These are phyloP conservation scores for Peucedramus taeniatus DNA, from an alignment of 2,113 vertebrate species.

Conservation along the genomic window DNA sequence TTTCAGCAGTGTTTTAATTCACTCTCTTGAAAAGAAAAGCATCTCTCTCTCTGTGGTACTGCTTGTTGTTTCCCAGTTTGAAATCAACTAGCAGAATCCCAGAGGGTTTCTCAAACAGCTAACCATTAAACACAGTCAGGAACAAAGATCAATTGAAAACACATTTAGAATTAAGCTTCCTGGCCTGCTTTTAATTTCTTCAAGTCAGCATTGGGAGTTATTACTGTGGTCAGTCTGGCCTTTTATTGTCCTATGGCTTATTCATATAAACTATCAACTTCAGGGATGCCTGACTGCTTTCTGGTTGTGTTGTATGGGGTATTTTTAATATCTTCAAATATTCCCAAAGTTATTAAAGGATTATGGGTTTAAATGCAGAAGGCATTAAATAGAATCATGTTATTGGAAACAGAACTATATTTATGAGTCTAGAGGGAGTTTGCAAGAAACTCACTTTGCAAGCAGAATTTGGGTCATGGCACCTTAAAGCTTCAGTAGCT, in stretches of 20 bases:
- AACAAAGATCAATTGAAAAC: slow-evolving; percentile 51
- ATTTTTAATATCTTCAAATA: background rate
- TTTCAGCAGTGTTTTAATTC: background rate
- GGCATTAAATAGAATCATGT: background rate
- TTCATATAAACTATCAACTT: background rate
- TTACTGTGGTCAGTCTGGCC: background rate
- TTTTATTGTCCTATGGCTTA: background rate
- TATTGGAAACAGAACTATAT: background rate
- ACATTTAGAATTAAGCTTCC: slow-evolving; percentile 44
- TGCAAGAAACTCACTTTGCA: background rate
- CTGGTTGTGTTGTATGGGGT: background rate
- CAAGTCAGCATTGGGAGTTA: background rate
- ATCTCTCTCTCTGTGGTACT: background rate
- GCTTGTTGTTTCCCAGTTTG: background rate
- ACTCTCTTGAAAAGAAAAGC: background rate
- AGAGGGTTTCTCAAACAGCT: slow-evolving; percentile 16
- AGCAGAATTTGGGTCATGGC: background rate
- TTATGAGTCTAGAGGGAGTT: background rate
- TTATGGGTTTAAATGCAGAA: slow-evolving; percentile 17
- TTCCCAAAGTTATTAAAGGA: background rate
- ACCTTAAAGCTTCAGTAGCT: background rate
- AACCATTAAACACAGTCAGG: background rate
- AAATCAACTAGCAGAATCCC: background rate
- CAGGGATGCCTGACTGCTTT: background rate
- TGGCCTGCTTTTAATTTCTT: slow-evolving; percentile 48